Conservation (phyloP, 92 coral and sea anemone species). For the Montipora capitata region DNA sequence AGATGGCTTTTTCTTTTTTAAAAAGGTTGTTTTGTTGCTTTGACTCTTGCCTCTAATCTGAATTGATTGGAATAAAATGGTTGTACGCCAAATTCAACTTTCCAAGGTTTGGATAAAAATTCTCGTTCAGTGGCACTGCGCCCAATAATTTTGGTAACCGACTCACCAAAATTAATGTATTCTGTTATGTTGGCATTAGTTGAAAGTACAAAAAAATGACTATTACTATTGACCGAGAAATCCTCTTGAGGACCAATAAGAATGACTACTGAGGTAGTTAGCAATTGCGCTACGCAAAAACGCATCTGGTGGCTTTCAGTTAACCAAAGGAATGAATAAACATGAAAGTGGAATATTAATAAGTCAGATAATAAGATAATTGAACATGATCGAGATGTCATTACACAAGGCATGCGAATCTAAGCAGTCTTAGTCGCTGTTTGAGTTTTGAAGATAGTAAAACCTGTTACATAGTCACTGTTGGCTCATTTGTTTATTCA, state of each 20-base stretch:
- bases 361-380: conserved; percentile 15
- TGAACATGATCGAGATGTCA: background rate
- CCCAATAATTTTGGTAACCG: too few species aligned
- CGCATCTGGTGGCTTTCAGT: background rate
- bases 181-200: too few species aligned
- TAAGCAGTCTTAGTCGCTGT: background rate
- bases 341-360: background rate
- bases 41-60: too few species aligned
- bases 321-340: background rate
- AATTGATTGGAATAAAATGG: too few species aligned
- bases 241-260: background rate
- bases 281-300: background rate
- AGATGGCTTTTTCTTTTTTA: too few species aligned
- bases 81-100: too few species aligned
- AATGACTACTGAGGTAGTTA: background rate
- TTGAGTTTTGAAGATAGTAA: too few species aligned
- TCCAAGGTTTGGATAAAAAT: too few species aligned
- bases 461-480: too few species aligned
- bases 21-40: too few species aligned
- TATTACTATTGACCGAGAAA: background rate
- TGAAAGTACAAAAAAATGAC: background rate
- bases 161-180: too few species aligned
- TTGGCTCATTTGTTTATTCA: background rate
- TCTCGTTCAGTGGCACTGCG: too few species aligned
- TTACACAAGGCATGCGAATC: background rate